phyloP scores from a whole-genome alignment of 2,888 invertebrate species.

The Tryphoninae sp. region DNA sequence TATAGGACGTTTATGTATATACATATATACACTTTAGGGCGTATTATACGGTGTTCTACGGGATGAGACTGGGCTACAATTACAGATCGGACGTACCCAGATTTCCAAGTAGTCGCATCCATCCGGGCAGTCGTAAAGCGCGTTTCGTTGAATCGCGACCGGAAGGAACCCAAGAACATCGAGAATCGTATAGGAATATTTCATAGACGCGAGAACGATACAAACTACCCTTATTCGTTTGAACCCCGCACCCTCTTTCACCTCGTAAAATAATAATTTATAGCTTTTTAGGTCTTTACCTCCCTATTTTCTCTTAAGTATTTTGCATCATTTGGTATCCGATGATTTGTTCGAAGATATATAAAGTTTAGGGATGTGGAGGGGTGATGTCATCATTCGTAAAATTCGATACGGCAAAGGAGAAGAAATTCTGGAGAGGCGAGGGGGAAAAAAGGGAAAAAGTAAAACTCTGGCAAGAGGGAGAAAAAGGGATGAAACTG shows the following conservation, averaged over 20 bases:
- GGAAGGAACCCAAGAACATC: background rate
- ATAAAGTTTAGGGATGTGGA: background rate
- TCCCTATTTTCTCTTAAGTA: background rate
- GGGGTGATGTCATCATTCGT: slow-evolving; percentile 43
- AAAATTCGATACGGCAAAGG: slow-evolving; percentile 47
- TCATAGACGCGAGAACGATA: background rate
- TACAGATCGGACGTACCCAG: slow-evolving; percentile 23
- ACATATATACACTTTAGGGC: slow-evolving; percentile 2
- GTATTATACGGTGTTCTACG: slow-evolving; percentile 11
- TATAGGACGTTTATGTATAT: slow-evolving; percentile 4
- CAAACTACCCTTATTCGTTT: background rate
- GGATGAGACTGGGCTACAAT: slow-evolving; percentile 4
- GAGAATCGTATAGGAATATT: background rate
- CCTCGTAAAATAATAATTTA: background rate
- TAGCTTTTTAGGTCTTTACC: background rate
- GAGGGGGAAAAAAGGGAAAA: slow-evolving; percentile 4
- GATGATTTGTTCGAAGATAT: background rate
- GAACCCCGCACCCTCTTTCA: background rate
- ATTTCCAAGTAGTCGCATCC: slow-evolving; percentile 39
- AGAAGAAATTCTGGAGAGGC: slow-evolving; percentile 18
- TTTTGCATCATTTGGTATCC: background rate
- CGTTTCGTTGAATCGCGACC: background rate
- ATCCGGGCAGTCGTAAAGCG: slow-evolving; percentile 44
- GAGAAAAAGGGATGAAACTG: slow-evolving; percentile 30
- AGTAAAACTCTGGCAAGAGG: background rate